Conservation (phyloP, 2,797 vertebrate species). For the Typhlichthys subterraneus region DNA sequence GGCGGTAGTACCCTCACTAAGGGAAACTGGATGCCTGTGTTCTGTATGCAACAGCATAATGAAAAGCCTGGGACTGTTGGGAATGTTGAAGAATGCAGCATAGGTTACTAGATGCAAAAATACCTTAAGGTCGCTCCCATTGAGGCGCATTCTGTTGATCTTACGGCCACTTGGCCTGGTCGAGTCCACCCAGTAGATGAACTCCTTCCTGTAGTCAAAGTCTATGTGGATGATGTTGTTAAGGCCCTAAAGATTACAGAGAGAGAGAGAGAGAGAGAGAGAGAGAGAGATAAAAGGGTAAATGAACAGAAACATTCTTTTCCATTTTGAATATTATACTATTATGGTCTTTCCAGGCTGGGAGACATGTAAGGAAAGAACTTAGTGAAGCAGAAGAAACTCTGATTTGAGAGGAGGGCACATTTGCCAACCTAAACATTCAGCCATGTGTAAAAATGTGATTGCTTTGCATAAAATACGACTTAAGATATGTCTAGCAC, state of each 20-base stretch:
- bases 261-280: background rate
- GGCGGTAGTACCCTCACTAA: background rate
- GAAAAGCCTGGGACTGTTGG: constrained; percentile 9
- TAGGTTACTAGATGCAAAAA: constrained; percentile 1
- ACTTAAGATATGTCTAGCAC: background rate
- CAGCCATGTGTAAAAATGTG: background rate
- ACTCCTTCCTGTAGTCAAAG: constrained; percentile 98
- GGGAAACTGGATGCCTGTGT: background rate
- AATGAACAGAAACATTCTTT: background rate
- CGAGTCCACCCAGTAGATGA: constrained; percentile 98
- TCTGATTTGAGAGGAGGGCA: background rate
- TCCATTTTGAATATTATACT: background rate
- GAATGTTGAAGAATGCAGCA: constrained; percentile 9
- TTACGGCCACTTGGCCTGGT: constrained; percentile 93
- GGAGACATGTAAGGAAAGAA: background rate
- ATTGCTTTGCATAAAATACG: background rate
- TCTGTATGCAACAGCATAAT: constrained; percentile 1
- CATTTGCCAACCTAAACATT: too few relatives aligned
- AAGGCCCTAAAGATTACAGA: constrained; percentile 81
- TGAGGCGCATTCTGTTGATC: constrained; percentile 96
- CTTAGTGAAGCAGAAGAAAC: background rate
- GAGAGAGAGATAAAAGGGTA: background rate
- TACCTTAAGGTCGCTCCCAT: constrained; percentile 98
- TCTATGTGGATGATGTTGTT: constrained; percentile 97
- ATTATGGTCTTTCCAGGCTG: too few relatives aligned